Evolutionary conservation across 2,797 vertebrate genomes (phyloP).

Genomic region (Lepilemur ruficaudatus): DNA sequence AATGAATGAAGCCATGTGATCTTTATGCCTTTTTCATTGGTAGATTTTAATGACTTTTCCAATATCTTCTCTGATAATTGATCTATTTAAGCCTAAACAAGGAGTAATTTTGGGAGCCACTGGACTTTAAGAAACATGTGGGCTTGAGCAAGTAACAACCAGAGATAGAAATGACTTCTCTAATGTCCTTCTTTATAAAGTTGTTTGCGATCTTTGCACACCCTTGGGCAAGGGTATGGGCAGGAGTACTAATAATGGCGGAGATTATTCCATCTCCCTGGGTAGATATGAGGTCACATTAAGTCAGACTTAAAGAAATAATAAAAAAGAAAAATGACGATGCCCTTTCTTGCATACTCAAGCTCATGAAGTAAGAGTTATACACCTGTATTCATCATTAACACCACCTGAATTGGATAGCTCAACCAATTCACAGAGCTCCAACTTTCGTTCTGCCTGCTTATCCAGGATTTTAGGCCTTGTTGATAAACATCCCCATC

Average conservation of each 20-base stretch:
- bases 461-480: background rate
- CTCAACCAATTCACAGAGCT: background rate
- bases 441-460: background rate
- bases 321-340: background rate
- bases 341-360: background rate
- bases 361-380: background rate
- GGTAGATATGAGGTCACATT: background rate
- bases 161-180: background rate
- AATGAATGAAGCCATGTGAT: background rate
- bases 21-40: background rate
- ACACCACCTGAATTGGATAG: background rate
- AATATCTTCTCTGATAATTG: background rate
- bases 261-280: background rate
- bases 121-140: background rate
- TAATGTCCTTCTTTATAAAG: background rate
- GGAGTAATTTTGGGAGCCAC: background rate
- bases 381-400: background rate
- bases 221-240: background rate
- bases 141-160: background rate
- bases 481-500: background rate
- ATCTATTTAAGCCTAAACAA: background rate
- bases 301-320: background rate
- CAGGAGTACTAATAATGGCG: background rate
- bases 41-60: background rate
- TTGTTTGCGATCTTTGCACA: background rate